Base-by-base conservation (phyloP, 2,113 vertebrate genomes). In the Aviceda subcristata region DNA sequence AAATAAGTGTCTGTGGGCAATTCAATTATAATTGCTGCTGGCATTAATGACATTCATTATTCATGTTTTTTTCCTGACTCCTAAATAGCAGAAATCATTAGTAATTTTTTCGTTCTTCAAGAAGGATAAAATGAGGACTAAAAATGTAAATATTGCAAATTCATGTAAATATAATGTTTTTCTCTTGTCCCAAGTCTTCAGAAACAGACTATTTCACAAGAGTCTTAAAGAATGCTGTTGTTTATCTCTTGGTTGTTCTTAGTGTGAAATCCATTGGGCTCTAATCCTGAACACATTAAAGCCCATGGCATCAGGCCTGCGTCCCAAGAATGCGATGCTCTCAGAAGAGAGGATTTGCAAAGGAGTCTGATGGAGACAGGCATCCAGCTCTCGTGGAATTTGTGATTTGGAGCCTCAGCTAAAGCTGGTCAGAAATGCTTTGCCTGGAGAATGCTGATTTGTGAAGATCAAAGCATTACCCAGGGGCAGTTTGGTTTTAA, bases 21-120 rank as follows among this genome's bases (percentile, higher is more conserved):
- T 77, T 88, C n/a, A 86, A 29, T 88, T 83, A 38, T 59, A 84
- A 92, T 67, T 84, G 59, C 78, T 77, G 23, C 45, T 94, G 72
- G 46, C 59, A 71, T 90, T 90, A 77, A 88, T 90, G 63, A 55
- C 26, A 77, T 93, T 72, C 83, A 86, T 79, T 96, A 92, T 90
- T 94, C 71, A 90, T 90, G 62, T 0, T 9, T 16, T 90, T 91
- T 81, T 24, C 7, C 56, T 22, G 20, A 53, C 32, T 90, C 34
- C 48, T 90, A 88, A 94, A 71, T 38, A 67, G 22, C 18, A 60
- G 43, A 88, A 79, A 83, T 79, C 38, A 74, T 71, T 55, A 80
- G 29, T 19, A 38, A 12, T 36, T 57, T 92, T 90, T 95, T 79
- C 8, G 3, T 88, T 90, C 45, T 92, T 88, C 78, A 69, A 32